Evolutionary conservation across 2,888 invertebrate genomes (phyloP), one percentile per base, ranked within the genome.

Genomic region (Chromoteleia sp.): DNA sequence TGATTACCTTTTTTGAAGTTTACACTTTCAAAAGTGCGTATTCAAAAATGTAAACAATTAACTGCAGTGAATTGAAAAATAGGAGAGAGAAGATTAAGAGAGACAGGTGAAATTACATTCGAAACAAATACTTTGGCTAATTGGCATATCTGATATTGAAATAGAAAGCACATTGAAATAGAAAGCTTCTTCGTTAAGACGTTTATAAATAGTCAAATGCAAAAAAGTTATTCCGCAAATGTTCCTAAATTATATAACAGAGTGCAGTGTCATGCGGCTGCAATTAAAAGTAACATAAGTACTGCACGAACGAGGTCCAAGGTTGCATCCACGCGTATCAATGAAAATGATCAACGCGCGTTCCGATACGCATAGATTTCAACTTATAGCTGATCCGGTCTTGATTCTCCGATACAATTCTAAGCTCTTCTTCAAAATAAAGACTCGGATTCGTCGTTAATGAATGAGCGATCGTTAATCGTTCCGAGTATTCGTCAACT

Each of bases 251-350:
- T 77, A 71, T 67, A 68, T 78, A 81, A 83, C 68, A 33, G 59
- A 70, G 80, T 80, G 80, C 82, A 77, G 48, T 77, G 74, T 80
- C 77, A 77, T 63, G 80, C 71, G 45, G 63, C 81, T 67, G 74
- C 74, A 81, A 83, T 83, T 81, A 80, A 83, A 80, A 71, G 70
- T 36, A 68, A 56, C 63, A 58, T 29, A 61, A 71, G 67, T 29
- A 25, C 41, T 52, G 63, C 36, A 58, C 17, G 73, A 77, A 50
- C 73, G 74, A 77, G 74, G 68, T 80, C 80, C 83, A 80, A 83
- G 80, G 82, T 59, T 74, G 54, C 29, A 30, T 52, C 73, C 6
- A 4, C 76, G 45, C 33, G 71, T 73, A 73, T 82, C 68, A 76
- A 82, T 76, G 79, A 58, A 82, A 77, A 79, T 61, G 61, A 77